Conservation (phyloP, 2,797 vertebrate species). For the Sebastes oblongus region DNA sequence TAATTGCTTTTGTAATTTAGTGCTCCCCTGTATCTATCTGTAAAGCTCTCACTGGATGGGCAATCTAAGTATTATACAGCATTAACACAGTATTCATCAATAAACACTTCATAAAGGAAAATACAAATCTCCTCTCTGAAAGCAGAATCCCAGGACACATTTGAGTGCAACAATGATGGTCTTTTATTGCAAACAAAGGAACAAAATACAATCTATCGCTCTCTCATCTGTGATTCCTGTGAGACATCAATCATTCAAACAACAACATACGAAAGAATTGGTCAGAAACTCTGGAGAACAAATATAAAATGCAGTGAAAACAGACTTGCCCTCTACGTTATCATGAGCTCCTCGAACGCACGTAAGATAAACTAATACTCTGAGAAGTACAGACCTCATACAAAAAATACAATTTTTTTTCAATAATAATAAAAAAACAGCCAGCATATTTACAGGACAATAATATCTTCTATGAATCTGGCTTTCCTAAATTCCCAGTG, state of each 20-base stretch:
- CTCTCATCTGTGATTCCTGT: slow-evolving; percentile 69
- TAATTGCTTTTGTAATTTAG: not conserved
- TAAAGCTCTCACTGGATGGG: not conserved
- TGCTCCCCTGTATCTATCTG: not conserved
- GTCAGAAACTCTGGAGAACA: slow-evolving; percentile 70
- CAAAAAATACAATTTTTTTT: slow-evolving; percentile 73
- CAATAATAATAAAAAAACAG: slow-evolving; percentile 63
- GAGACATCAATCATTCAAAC: slow-evolving; percentile 72
- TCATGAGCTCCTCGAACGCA: slow-evolving; percentile 37
- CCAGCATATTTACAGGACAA: slow-evolving; percentile 83
- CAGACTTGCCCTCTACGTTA: slow-evolving; percentile 43
- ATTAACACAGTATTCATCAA: not conserved
- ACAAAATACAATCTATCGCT: slow-evolving; percentile 69
- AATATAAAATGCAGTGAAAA: slow-evolving; percentile 71
- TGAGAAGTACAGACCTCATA: slow-evolving; percentile 76
- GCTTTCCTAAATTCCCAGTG: slow-evolving; percentile 77
- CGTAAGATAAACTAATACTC: slow-evolving; percentile 66
- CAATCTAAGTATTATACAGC: not conserved
- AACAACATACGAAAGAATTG: slow-evolving; percentile 76
- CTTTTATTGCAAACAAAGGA: slow-evolving; percentile 83
- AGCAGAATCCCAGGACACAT: slow-evolving; percentile 47
- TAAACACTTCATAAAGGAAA: not conserved
- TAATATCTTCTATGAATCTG: slow-evolving; percentile 80
- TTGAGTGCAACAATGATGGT: slow-evolving; percentile 58
- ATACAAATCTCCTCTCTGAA: not conserved